Base-by-base conservation (phyloP, 2,113 vertebrate genomes). In the Sisor rabdophorus region DNA sequence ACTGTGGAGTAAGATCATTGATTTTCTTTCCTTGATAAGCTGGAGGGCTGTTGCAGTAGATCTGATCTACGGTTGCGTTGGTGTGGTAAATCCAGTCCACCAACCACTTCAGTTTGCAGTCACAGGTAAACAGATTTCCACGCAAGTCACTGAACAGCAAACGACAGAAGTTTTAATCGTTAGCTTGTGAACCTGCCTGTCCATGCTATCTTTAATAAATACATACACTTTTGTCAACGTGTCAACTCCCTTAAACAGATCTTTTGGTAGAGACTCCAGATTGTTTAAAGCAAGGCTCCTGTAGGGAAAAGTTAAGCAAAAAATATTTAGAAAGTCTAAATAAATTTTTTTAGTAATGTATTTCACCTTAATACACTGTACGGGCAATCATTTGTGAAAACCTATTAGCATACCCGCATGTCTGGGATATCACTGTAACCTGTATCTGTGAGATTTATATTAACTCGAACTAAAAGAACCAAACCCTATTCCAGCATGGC, bases 241-340 rank as follows among this genome's bases (percentile, higher is more conserved):
- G 65, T 98, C 96, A 94, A 99, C 91, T 83, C 94, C 97, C 90
- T 95, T 98, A 91, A 99, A 99, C 84, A 99, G 94, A 87, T 99
- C 96, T 92, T 93, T 98, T 54, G 97, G 96, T 80, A 98, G 92
- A 1, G 95, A 94, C 79, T 97, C 94, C 52, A 99, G 93, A 85
- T 98, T 97, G 90, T 99, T 99, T 91, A 96, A 96, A 80, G 97
- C 96, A 52, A 99, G 93, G 89, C 96, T 98, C 93, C 97, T 99
- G 87, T 55, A 86, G 85, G 79, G 84, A 67, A 72, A 75, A 53
- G 17, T 28, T 11, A 13, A 16, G 28, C 64, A 13, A 73, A 60
- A 53, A 30, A 15, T 1, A 26, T 24, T 44, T 32, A 44, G 40
- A 44, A 44, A 10, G 5, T 44, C 40, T 44, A 36, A 36, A 36